Percentiles rank a stretch among this genome's conserved stretches.
These are phyloP conservation scores for Megalurothrips usitatus DNA, from an alignment of 2,888 invertebrate genomes.

Conservation along the genomic window DNA sequence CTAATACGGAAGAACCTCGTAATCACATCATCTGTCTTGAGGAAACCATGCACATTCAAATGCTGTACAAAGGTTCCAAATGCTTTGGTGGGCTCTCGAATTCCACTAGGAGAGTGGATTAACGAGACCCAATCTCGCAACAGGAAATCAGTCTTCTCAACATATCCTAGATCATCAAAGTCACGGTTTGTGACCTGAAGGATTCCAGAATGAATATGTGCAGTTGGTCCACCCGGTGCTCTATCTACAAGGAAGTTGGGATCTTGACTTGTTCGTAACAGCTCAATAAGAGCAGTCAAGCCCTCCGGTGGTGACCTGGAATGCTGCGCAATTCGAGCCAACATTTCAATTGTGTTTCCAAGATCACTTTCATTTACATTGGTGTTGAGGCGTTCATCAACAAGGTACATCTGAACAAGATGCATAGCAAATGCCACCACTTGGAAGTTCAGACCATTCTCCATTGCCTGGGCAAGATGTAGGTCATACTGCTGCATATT, in stretches of 20 bases:
- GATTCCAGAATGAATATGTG: slow-evolving; percentile 91
- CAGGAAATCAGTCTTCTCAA: slow-evolving; percentile 91
- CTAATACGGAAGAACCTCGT: slow-evolving; percentile 95
- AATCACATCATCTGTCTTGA: slow-evolving; percentile 96
- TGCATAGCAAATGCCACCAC: slow-evolving; percentile 89
- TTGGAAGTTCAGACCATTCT: slow-evolving; percentile 72
- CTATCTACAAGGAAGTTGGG: slow-evolving; percentile 71
- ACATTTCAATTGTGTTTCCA: slow-evolving; percentile 77
- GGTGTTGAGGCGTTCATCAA: slow-evolving; percentile 75
- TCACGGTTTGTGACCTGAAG: slow-evolving; percentile 78
- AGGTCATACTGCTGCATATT: slow-evolving; percentile 74
- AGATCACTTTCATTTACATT: slow-evolving; percentile 79
- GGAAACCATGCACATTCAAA: slow-evolving; percentile 90
- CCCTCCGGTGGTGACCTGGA: slow-evolving; percentile 78
- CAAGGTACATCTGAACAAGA: slow-evolving; percentile 77
- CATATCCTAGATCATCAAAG: slow-evolving; percentile 87
- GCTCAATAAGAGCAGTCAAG: slow-evolving; percentile 74
- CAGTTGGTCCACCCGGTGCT: slow-evolving; percentile 73
- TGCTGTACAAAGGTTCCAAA: slow-evolving; percentile 89
- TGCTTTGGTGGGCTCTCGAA: slow-evolving; percentile 82
- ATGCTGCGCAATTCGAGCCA: slow-evolving; percentile 71
- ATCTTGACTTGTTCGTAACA: slow-evolving; percentile 70
- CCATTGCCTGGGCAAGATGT: slow-evolving; percentile 78
- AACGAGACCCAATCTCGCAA: slow-evolving; percentile 94
- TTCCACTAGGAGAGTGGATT: slow-evolving; percentile 66